Evolutionary conservation across 2,888 invertebrate genomes (phyloP).

Genomic region (Clusia tigrina): DNA sequence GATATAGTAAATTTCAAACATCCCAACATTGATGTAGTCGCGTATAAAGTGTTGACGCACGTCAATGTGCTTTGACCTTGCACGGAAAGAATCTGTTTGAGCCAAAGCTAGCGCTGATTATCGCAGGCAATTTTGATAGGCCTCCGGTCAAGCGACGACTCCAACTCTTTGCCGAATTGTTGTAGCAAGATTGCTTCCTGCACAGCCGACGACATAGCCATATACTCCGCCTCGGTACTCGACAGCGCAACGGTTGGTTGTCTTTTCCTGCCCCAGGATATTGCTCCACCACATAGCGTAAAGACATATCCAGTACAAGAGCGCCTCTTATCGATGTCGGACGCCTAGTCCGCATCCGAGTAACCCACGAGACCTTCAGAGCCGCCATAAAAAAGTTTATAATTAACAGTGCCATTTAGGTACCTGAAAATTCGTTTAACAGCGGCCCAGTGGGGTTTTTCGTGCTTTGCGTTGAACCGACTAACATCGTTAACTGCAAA

Average conservation of each 20-base stretch:
- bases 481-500: slow-evolving; percentile 37
- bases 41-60: slow-evolving; percentile 29
- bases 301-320: slow-evolving; percentile 31
- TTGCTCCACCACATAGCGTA: slow-evolving; percentile 26
- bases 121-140: slow-evolving; percentile 27
- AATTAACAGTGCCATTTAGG: slow-evolving; percentile 20
- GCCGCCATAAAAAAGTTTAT: slow-evolving; percentile 18
- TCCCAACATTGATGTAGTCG: slow-evolving; percentile 16
- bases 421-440: slow-evolving; percentile 35
- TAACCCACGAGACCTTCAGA: slow-evolving; percentile 21
- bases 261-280: slow-evolving; percentile 29
- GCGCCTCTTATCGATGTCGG: slow-evolving; percentile 26
- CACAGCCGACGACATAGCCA: slow-evolving; percentile 28
- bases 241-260: slow-evolving; percentile 32
- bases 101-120: slow-evolving; percentile 27
- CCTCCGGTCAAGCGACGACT: background rate
- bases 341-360: slow-evolving; percentile 33
- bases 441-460: slow-evolving; percentile 35
- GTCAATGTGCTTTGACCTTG: slow-evolving; percentile 30
- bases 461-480: slow-evolving; percentile 33
- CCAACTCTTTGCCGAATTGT: slow-evolving; percentile 26
- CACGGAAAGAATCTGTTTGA: slow-evolving; percentile 22
- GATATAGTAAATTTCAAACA: slow-evolving; percentile 20
- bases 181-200: slow-evolving; percentile 33
- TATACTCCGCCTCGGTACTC: slow-evolving; percentile 34